Base-by-base conservation (phyloP, 2,888 invertebrate species). In the Phragmatobia fuliginosa region DNA sequence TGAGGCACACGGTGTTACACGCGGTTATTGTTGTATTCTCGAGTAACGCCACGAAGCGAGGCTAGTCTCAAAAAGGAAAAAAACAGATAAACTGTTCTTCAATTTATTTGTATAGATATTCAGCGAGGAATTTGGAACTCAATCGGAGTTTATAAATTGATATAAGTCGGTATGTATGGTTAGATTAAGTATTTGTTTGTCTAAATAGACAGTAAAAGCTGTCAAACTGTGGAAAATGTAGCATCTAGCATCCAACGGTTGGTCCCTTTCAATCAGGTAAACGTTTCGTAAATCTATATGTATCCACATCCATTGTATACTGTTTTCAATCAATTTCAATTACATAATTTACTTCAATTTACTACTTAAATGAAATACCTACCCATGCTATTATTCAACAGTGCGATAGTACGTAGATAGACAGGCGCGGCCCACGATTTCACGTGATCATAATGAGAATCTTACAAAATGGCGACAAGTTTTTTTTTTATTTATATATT, bases 361-460 rank as follows among this genome's bases (percentile, higher is more conserved):
- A 68, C 68, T 36, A 33, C 49, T 49, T 62, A 68, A 36, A 60
- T 70, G 67, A 66, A 74, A 71, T 45, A 58, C 68, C 62, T 45
- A 58, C 68, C 62, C 31, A 77, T 73, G 74, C 59, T 65, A 75
- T 74, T 71, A 76, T 76, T 73, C 75, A 75, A 77, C 73, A 68
- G 67, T 77, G 76, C 59, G 41, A 60, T 59, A 2, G 33, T 68
- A 70, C 60, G n/a, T 41, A 33, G 1, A 18, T 0, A 11, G 28
- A 28, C 63, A 38, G 79, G 81, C 70, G 80, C 49, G 80, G 65
- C 60, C 16, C 49, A 11, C 62, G 28, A 28, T 60, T 61, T 61
- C 71, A 74, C 68, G 71, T 66, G 73, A 74, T 73, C 68, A 62
- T 70, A 68, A 59, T 36, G 59, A 70, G 67, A 67, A 66, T 65